Percentiles rank a stretch among this genome's conserved stretches.
These are phyloP conservation scores for Coelopa frigida DNA, from an alignment of 1,140 invertebrate species.

Conservation along the genomic window DNA sequence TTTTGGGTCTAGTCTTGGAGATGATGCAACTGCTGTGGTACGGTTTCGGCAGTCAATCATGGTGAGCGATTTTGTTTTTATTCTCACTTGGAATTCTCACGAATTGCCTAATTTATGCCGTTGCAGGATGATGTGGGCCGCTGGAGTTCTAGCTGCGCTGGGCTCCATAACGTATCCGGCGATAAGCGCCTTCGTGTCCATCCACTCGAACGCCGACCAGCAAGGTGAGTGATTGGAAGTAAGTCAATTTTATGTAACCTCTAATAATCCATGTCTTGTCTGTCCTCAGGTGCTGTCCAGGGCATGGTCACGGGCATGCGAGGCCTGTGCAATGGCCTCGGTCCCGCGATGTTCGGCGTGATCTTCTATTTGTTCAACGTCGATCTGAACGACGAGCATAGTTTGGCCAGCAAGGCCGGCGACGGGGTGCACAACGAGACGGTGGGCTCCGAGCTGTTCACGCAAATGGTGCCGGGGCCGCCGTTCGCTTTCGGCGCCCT, in stretches of 20 bases:
- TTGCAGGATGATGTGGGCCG: constrained; percentile 97
- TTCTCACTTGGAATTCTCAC: neutral
- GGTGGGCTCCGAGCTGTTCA: too few species aligned
- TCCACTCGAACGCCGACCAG: constrained; percentile 91
- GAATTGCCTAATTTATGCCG: constrained; percentile 6
- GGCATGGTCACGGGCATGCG: constrained; percentile 97
- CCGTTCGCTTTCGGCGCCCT: constrained; percentile 99
- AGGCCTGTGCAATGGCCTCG: constrained; percentile 87
- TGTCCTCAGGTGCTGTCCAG: constrained; percentile 75
- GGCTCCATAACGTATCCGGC: constrained; percentile 96
- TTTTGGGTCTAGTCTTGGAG: constrained; percentile 93
- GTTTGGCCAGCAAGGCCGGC: constrained; percentile 23
- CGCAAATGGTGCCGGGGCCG: constrained; percentile 87
- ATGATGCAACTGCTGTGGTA: constrained; percentile 96
- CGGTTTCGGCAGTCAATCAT: constrained; percentile 67
- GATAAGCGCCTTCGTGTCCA: constrained; percentile 98
- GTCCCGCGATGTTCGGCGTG: constrained; percentile 93
- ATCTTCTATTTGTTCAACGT: constrained; percentile 99
- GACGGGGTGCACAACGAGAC: constrained; percentile 26
- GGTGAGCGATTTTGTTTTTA: constrained; percentile 24
- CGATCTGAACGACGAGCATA: constrained; percentile 80
- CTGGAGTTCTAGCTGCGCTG: constrained; percentile 89
- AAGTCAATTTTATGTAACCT: neutral
- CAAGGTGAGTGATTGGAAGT: constrained; percentile 59
- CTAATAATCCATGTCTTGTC: neutral